These are phyloP conservation scores for Sinocyclocheilus rhinocerous DNA, from an alignment of 2,113 vertebrate species.

Conservation along the genomic window DNA sequence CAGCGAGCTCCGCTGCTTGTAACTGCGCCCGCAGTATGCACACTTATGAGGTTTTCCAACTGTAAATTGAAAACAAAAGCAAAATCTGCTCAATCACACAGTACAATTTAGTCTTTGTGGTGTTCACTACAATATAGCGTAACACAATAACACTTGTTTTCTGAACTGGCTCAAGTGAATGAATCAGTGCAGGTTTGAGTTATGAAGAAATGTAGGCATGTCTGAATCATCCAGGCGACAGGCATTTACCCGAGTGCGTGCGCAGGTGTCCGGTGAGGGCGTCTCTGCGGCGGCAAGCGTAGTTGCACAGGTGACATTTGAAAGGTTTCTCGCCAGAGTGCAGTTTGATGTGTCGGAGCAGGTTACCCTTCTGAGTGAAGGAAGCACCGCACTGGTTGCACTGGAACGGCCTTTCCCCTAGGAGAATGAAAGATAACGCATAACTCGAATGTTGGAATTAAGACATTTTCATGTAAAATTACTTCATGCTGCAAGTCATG, in stretches of 20 bases:
- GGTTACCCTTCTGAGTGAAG: conserved; percentile 98
- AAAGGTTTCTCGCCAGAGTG: conserved; percentile 99
- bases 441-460: not conserved
- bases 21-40: conserved; percentile 97
- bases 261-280: conserved; percentile 95
- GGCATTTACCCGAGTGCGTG: conserved; percentile 91
- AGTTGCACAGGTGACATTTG: conserved; percentile 99
- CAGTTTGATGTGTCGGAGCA: conserved; percentile 98
- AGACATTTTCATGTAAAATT: not conserved
- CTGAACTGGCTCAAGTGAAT: not conserved
- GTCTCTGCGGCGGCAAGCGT: conserved; percentile 94
- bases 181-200: not conserved
- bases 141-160: not conserved
- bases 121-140: not conserved
- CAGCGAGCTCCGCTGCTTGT: conserved; percentile 97
- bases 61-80: conserved; percentile 63
- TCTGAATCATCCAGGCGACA: not conserved
- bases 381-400: conserved; percentile 98
- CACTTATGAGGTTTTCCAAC: conserved; percentile 99
- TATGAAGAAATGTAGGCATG: not conserved
- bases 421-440: conserved; percentile 55
- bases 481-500: not conserved
- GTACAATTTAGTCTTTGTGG: not conserved
- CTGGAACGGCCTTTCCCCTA: conserved; percentile 97
- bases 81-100: not conserved